Conservation (phyloP, 1,140 invertebrate species). For the Amphibalanus amphitrite region DNA sequence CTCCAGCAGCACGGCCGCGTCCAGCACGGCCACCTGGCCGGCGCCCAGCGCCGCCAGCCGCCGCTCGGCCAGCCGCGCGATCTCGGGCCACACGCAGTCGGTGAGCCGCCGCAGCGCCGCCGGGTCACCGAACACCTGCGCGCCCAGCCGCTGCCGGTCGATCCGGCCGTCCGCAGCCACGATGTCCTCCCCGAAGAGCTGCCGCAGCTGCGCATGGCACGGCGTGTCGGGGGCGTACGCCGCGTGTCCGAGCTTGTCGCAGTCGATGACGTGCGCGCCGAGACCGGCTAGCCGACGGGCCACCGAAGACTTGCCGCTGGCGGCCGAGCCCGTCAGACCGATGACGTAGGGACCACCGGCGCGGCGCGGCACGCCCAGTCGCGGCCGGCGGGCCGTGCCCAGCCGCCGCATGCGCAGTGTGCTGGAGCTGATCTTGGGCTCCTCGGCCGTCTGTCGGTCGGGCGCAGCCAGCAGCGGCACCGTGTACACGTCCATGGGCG, state of each 20-base stretch:
- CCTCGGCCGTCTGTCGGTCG: slow-evolving; percentile 36
- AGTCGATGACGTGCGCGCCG: slow-evolving; percentile 70
- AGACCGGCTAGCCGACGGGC: slow-evolving; percentile 45
- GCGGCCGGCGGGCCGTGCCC: slow-evolving; percentile 44
- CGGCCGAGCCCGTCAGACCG: slow-evolving; percentile 87
- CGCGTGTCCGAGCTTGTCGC: slow-evolving; percentile 78
- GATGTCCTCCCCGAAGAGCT: slow-evolving; percentile 54
- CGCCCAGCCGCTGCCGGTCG: slow-evolving; percentile 54
- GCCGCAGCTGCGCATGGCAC: slow-evolving; percentile 51
- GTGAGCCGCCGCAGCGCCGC: slow-evolving; percentile 57
- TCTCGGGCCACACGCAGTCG: slow-evolving; percentile 74
- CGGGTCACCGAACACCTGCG: slow-evolving; percentile 68
- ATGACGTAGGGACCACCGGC: slow-evolving; percentile 63
- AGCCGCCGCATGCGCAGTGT: slow-evolving; percentile 65
- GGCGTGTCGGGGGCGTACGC: slow-evolving; percentile 60
- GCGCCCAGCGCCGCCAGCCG: slow-evolving; percentile 36
- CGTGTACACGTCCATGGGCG: slow-evolving; percentile 45
- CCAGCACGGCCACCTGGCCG: slow-evolving; percentile 59
- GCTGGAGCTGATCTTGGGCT: slow-evolving; percentile 85
- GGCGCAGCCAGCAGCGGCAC: slow-evolving; percentile 54
- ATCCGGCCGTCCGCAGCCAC: slow-evolving; percentile 47
- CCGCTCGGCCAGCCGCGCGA: slow-evolving; percentile 43
- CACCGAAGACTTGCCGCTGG: slow-evolving; percentile 83
- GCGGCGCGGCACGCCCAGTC: slow-evolving; percentile 36
- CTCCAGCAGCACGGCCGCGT: slow-evolving; percentile 79